Evolutionary conservation across 2,888 invertebrate genomes (phyloP).

Genomic region (Tupiocoris notatus): DNA sequence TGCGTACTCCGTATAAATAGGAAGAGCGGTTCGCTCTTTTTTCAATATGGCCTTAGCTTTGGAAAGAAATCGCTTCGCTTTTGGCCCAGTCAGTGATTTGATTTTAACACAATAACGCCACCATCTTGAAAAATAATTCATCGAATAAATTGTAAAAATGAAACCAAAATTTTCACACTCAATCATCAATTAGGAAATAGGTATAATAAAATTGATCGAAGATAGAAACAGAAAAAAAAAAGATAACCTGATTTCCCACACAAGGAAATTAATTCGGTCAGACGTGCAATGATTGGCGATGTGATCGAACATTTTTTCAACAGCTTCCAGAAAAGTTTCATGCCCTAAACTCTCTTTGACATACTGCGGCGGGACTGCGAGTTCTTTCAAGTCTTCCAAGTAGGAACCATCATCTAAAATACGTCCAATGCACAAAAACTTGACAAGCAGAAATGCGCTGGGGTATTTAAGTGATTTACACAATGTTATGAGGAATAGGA

Average conservation of each 20-base stretch:
- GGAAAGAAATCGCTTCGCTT: conserved; percentile 17
- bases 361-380: conserved; percentile 43
- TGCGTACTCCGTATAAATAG: conserved; percentile 65
- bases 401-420: conserved; percentile 25
- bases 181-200: too few species aligned
- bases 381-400: conserved; percentile 40
- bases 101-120: conserved; percentile 27
- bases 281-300: conserved; percentile 37
- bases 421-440: background rate
- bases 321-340: conserved; percentile 44
- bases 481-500: too few species aligned
- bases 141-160: too few species aligned
- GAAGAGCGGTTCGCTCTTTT: conserved; percentile 56
- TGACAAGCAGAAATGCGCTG: background rate
- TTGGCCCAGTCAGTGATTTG: background rate
- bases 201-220: too few species aligned
- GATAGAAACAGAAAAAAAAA: background rate
- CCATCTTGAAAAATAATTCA: conserved; percentile 26
- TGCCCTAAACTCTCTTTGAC: conserved; percentile 35
- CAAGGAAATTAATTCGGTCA: conserved; percentile 34
- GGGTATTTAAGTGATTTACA: too few species aligned
- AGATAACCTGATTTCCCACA: conserved; percentile 43
- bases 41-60: conserved; percentile 42
- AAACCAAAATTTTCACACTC: too few species aligned
- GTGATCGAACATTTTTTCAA: conserved; percentile 43